A percentile compares a stretch with the other conserved stretches of the same genome.
Conservation (phyloP, 2,888 invertebrate species). For the Stictocephala bisonia region DNA sequence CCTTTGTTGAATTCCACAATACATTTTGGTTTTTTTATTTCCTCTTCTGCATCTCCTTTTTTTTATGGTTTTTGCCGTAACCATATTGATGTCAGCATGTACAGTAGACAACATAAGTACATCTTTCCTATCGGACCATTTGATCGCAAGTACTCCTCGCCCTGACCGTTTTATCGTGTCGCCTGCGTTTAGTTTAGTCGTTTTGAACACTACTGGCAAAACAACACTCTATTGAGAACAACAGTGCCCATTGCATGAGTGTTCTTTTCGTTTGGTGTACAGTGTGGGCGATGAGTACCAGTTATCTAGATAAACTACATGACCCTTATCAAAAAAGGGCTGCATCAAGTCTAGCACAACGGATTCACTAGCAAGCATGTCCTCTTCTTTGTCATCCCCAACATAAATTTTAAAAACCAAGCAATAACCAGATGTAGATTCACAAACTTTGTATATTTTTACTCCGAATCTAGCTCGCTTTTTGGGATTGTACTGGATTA, state of each 20-base stretch:
- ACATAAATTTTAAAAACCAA: slow-evolving; percentile 30
- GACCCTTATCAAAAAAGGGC: slow-evolving; percentile 1
- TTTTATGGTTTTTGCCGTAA: slow-evolving; percentile 1
- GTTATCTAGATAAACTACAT: slow-evolving; percentile 29
- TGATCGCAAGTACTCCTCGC: slow-evolving; percentile 13
- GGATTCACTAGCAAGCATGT: slow-evolving; percentile 40
- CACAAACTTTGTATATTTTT: slow-evolving; percentile 62
- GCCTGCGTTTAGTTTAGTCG: background rate
- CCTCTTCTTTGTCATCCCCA: slow-evolving; percentile 10
- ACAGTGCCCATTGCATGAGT: slow-evolving; percentile 21
- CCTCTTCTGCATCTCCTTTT: slow-evolving; percentile 13
- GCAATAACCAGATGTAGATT: slow-evolving; percentile 36
- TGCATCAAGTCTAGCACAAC: slow-evolving; percentile 30
- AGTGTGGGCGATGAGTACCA: slow-evolving; percentile 38
- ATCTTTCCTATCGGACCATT: slow-evolving; percentile 33
- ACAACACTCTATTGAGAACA: background rate
- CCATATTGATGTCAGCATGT: slow-evolving; percentile 33
- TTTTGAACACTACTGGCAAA: slow-evolving; percentile 9
- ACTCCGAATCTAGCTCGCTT: slow-evolving; percentile 61
- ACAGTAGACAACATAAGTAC: slow-evolving; percentile 27
- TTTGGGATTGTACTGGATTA: slow-evolving; percentile 61
- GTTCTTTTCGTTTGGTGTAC: background rate
- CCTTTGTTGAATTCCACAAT: slow-evolving; percentile 34
- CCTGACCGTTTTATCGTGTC: slow-evolving; percentile 20
- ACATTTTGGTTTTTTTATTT: slow-evolving; percentile 29